Evolutionary conservation across 2,113 vertebrate species (phyloP).

Genomic region (Rhadina sibilatrix): DNA sequence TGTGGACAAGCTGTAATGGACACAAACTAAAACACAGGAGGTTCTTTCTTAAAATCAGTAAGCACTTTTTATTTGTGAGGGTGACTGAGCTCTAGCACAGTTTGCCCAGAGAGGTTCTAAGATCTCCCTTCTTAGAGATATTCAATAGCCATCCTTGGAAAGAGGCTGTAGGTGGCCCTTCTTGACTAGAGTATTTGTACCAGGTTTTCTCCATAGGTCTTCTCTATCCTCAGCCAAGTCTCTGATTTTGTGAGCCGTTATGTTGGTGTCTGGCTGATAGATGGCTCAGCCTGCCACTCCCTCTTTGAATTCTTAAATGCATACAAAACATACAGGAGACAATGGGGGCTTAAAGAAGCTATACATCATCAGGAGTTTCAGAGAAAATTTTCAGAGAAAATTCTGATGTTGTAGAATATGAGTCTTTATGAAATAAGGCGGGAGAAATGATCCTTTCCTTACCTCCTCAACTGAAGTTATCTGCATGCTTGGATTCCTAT

Average conservation of each 20-base stretch:
- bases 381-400: neutral
- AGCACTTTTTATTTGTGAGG: neutral
- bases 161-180: neutral
- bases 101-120: neutral
- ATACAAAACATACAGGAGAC: neutral
- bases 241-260: neutral
- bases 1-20: neutral
- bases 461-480: neutral
- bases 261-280: neutral
- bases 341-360: neutral
- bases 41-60: neutral
- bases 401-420: neutral
- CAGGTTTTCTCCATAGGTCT: neutral
- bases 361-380: neutral
- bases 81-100: fast-evolving
- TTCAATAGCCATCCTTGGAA: neutral
- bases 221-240: neutral
- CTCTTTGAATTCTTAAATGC: neutral
- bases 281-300: neutral
- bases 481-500: neutral
- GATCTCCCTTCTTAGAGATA: neutral
- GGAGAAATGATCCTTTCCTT: neutral
- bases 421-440: neutral
- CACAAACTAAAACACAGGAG: neutral
- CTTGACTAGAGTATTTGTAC: neutral